These are phyloP conservation scores for Cassiopea andromeda DNA, from an alignment of 30 jellyfish, hydroid and myxozoan species.

Conservation along the genomic window DNA sequence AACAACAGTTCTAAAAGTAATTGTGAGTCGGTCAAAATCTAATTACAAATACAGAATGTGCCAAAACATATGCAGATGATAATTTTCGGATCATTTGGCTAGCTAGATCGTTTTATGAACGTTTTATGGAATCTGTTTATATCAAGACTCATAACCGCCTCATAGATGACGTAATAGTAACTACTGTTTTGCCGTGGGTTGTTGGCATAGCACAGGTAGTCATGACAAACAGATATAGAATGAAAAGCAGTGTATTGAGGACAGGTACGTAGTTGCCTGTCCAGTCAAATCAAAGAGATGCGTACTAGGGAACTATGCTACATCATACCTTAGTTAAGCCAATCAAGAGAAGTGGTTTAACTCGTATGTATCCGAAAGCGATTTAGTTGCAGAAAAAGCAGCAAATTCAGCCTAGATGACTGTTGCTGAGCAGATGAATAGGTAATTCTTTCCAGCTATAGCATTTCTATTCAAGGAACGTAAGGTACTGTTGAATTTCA, in stretches of 20 bases:
- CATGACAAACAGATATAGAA: not conserved
- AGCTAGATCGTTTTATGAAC: too few species aligned
- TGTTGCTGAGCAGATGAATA: slow-evolving; percentile 12
- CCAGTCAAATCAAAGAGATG: slow-evolving; percentile 4
- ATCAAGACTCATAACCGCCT: too few species aligned
- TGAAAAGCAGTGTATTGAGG: not conserved
- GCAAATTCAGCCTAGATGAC: slow-evolving; percentile 12
- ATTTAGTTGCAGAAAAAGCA: not conserved
- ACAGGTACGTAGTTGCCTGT: slow-evolving; percentile 1
- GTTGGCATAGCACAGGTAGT: slow-evolving; percentile 9
- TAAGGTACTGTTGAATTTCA: not conserved
- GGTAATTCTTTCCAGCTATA: not conserved
- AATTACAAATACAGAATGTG: too few species aligned
- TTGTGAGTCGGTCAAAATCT: too few species aligned
- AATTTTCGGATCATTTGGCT: too few species aligned
- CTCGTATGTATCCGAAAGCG: not conserved
- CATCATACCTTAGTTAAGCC: not conserved
- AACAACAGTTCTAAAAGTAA: too few species aligned
- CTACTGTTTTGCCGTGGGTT: slow-evolving; percentile 4
- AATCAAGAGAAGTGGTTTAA: not conserved
- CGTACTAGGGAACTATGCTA: not conserved
- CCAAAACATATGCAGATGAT: too few species aligned
- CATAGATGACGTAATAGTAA: too few species aligned
- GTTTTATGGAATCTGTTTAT: too few species aligned
- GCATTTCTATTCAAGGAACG: not conserved